Evolutionary conservation across 2,113 vertebrate species (phyloP), one percentile per base, ranked within the genome.

Genomic region (Rhagologus leucostigma): DNA sequence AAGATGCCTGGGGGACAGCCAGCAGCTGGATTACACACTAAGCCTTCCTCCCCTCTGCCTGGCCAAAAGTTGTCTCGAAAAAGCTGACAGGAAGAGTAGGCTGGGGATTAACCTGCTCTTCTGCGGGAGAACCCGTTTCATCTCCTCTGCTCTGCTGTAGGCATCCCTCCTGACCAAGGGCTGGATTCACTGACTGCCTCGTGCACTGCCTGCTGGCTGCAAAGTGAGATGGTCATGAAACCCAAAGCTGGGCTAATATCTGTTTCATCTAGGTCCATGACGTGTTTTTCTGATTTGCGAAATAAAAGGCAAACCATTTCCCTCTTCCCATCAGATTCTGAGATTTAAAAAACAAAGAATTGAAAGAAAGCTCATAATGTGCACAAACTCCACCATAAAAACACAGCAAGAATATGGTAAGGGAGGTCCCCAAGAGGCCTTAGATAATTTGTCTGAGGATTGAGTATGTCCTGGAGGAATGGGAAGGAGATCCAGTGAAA

Each of bases 221-320:
- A 35, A 78, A 53, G 12, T 11, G 33, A 82, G 21, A 46, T 44
- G 64, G 56, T 6, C 27, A 13, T 8, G 3, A 71, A 68, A 55
- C 35, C n/a, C 49, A 73, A 37, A 63, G 35, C 15, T 56, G 64
- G 56, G 15, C 11, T n/a, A 42, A 16, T 30, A 10, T 64, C n/a
- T 33, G 4, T 68, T 65, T 85, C 30, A 60, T 71, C 44, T 41
- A 50, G 4, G 13, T 33, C 46, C 4, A 12, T n/a, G 22, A 19
- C 0, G 0, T 27, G 11, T 80, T 64, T 59, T n/a, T 35, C 29
- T 74, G 65, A 9, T 24, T 78, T 35, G 20, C 0, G 0, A 50
- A 78, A 57, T 3, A 39, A 41, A 67, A 78, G 16, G 33, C 14
- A 73, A 80, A 64, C 5, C 5, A 27, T 8, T 86, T 80, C 6